Evolutionary conservation across 2,797 vertebrate genomes (phyloP), one percentile per base, ranked within the genome.

Genomic region (Pelodytes ibericus): DNA sequence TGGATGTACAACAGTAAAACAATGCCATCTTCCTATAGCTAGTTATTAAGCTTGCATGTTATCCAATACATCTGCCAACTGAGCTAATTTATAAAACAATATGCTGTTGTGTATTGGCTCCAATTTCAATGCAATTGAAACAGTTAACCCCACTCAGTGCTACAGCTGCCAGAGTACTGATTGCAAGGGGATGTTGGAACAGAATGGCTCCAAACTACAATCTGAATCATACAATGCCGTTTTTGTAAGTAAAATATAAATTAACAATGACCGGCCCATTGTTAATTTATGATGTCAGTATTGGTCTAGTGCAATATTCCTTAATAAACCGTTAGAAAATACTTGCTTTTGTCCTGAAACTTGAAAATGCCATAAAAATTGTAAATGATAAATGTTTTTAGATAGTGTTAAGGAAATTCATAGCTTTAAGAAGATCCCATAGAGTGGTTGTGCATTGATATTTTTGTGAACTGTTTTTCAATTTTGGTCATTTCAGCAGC

Each of bases 41-140:
- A 47, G 51, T 53, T 72, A 78, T 78, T 72, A 72, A 24, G 39
- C 44, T 27, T 67, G 26, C 24, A 66, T 39, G 39, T 25, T 78
- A 51, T 22, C 16, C 53, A 20, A 58, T 33, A 56, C 20, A 33
- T 77, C 49, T 71, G 75, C 68, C 36, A 71, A 33, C 36, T 66
- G 49, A 71, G 49, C 53, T 72, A 36, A 72, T 72, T 72, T 72
- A 70, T 49, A 59, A 66, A 71, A 49, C 27, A 57, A 36, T 65
- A 60, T 44, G 36, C 47, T 3, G 33, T 31, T 44, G 62, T 71
- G 6, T 18, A 57, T 22, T 71, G 59, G 33, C 66, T 71, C 15
- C 24, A 9, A 47, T 71, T 70, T 18, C 60, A 44, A 36, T 47
- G 58, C 64, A 25, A 39, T 64, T 24, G 20, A 51, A 49, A 51